phyloP scores from a whole-genome alignment of 1,140 invertebrate species.

The Maniola jurtina region DNA sequence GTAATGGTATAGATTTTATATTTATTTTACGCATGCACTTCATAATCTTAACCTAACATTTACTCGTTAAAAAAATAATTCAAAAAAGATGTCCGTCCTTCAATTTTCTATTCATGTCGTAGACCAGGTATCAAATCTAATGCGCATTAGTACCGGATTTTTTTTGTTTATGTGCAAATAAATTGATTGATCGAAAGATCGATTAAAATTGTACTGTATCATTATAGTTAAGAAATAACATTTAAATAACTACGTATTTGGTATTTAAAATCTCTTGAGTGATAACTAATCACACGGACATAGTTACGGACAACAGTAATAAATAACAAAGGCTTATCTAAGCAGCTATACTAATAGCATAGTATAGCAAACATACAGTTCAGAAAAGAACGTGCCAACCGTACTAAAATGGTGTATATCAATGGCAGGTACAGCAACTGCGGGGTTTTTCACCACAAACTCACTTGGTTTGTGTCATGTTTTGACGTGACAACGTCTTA shows the following conservation, averaged over 20 bases:
- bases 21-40: no score
- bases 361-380: neutral
- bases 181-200: neutral
- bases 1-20: no score
- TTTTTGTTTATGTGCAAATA: neutral
- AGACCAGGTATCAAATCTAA: no score
- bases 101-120: no score
- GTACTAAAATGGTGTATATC: neutral
- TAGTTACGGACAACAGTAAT: slow-evolving; percentile 2
- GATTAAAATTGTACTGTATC: neutral
- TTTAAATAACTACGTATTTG: neutral
- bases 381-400: neutral
- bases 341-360: neutral
- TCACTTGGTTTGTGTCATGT: no score
- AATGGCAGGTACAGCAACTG: no score
- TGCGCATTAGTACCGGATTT: neutral
- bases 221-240: neutral
- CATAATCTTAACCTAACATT: no score
- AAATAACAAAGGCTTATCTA: slow-evolving; percentile 13
- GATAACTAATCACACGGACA: slow-evolving; percentile 6
- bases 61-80: no score
- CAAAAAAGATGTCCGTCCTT: no score
- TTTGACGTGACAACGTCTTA: no score
- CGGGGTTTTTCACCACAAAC: no score
- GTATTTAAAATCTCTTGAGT: neutral